Evolutionary conservation across 1,140 invertebrate species (phyloP).

Genomic region (Heliconius melpomene): DNA sequence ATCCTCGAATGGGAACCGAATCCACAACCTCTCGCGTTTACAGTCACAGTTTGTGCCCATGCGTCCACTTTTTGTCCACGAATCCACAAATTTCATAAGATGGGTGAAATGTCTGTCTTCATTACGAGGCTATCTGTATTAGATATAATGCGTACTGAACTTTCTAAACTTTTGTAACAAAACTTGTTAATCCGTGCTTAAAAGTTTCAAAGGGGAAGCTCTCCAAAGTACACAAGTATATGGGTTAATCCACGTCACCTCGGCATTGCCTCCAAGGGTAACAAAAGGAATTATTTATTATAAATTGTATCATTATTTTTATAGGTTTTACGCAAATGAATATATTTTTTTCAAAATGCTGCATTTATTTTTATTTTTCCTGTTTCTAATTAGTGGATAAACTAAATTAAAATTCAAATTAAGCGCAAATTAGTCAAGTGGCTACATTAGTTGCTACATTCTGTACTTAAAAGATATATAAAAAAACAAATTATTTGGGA

Average conservation of each 20-base stretch:
- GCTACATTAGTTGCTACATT: too few relatives aligned
- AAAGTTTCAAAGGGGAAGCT: neutral
- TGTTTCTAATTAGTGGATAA: too few relatives aligned
- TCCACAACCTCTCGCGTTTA: too few relatives aligned
- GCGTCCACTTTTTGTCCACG: too few relatives aligned
- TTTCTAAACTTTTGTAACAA: neutral
- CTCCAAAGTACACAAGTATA: neutral
- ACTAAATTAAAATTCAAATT: too few relatives aligned
- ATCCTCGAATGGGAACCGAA: too few relatives aligned
- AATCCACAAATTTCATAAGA: neutral
- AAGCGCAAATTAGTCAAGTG: too few relatives aligned
- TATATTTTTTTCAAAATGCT: too few relatives aligned
- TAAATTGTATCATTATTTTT: neutral
- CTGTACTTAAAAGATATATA: too few relatives aligned
- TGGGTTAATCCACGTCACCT: slow-evolving; percentile 1
- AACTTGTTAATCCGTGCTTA: slow-evolving; percentile 3
- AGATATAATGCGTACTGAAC: neutral
- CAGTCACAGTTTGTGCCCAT: too few relatives aligned
- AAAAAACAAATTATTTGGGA: too few relatives aligned
- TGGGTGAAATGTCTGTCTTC: neutral
- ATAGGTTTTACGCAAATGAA: neutral
- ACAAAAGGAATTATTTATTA: neutral
- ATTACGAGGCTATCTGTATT: neutral
- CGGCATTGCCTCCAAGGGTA: neutral
- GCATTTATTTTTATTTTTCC: too few relatives aligned